These are phyloP conservation scores for Labeo calbasu DNA, from an alignment of 2,797 vertebrate genomes.

Conservation along the genomic window DNA sequence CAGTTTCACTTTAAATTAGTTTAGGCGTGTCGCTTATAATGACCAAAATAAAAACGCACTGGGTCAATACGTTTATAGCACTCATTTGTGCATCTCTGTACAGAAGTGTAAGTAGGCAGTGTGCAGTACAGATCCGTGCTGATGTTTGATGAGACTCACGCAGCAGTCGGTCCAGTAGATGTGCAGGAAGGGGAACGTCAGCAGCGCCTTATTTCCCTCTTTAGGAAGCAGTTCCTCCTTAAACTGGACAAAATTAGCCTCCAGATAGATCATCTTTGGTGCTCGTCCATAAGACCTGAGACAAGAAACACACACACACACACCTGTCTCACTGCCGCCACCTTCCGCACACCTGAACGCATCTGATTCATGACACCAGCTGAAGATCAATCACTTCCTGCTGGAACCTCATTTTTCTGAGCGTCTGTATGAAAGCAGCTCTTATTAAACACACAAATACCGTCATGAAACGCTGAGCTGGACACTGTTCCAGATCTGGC, in stretches of 20 bases:
- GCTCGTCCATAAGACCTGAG: constrained; percentile 94
- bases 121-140: too few species aligned
- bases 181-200: constrained; percentile 99
- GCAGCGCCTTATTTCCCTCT: constrained; percentile 95
- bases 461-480: not conserved
- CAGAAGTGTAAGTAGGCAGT: too few species aligned
- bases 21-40: too few species aligned
- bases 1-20: too few species aligned
- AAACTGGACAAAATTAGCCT: constrained; percentile 98
- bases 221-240: constrained; percentile 98
- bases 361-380: not conserved
- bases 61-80: too few species aligned
- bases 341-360: not conserved
- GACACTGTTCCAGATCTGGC: not conserved
- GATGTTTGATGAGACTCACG: constrained; percentile 42
- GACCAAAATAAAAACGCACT: too few species aligned
- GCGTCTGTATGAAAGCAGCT: not conserved
- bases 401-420: not conserved
- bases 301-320: not conserved
- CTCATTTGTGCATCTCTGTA: too few species aligned
- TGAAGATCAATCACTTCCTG: too few species aligned
- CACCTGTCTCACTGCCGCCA: too few species aligned
- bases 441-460: not conserved
- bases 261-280: constrained; percentile 98
- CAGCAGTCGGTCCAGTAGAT: constrained; percentile 99